Evolutionary conservation across 2,888 invertebrate genomes (phyloP).

Genomic region (Melieria picta): DNA sequence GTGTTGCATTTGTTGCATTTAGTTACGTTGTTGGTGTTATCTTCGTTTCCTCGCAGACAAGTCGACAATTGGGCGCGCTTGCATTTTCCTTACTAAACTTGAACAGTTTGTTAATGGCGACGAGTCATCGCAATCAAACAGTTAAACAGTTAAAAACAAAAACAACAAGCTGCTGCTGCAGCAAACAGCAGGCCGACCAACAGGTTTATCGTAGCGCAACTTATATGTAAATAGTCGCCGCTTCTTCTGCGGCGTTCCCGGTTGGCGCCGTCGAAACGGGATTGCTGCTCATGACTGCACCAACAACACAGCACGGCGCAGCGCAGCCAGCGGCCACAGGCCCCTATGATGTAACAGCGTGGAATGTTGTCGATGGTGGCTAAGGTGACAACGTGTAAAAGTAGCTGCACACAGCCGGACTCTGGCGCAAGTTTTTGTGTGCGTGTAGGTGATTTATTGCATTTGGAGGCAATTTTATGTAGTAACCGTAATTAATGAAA

Average conservation of each 20-base stretch:
- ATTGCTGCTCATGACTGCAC: background rate
- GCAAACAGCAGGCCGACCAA: too few species aligned
- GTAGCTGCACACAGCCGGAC: background rate
- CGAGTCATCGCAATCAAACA: background rate
- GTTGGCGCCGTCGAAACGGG: background rate
- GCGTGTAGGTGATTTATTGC: background rate
- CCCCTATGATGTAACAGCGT: conserved; percentile 7
- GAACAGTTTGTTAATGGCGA: background rate
- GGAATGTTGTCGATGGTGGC: conserved; percentile 7
- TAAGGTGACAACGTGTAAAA: background rate
- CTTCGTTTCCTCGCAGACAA: background rate
- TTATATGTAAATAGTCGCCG: background rate
- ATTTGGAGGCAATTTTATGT: background rate
- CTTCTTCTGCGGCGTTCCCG: background rate
- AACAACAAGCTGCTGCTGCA: too few species aligned
- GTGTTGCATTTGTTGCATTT: conserved; percentile 4
- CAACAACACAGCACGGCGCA: background rate
- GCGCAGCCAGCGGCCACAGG: background rate
- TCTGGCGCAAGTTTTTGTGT: background rate
- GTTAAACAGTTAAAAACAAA: too few species aligned
- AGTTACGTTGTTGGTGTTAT: background rate
- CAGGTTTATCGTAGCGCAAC: too few species aligned
- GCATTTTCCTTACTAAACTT: conserved; percentile 21
- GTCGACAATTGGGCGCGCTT: conserved; percentile 2
- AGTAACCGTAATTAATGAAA: background rate